A percentile compares a stretch with the other conserved stretches of the same genome.
These are phyloP conservation scores for Lagodon rhomboides DNA, from an alignment of 2,797 vertebrate genomes.

Conservation along the genomic window DNA sequence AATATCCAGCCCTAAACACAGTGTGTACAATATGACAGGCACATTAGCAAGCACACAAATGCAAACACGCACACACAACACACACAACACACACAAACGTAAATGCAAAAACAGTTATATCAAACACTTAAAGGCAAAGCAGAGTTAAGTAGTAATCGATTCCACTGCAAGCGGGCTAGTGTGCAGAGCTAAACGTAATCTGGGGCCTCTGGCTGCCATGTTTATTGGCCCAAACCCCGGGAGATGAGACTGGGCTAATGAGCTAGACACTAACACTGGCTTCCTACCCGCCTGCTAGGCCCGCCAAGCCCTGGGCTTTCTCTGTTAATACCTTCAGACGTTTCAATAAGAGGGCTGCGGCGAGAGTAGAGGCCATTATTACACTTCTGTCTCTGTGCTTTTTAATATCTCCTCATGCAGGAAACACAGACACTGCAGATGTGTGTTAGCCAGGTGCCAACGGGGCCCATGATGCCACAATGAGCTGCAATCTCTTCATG, in stretches of 20 bases:
- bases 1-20: not conserved
- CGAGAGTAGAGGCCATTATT: slow-evolving; percentile 81
- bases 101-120: slow-evolving; percentile 47
- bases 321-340: slow-evolving; percentile 84
- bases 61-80: slow-evolving; percentile 34
- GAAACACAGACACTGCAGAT: slow-evolving; percentile 74
- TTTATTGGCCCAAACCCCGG: slow-evolving; percentile 88
- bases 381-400: slow-evolving; percentile 80
- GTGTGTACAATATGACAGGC: slow-evolving; percentile 6
- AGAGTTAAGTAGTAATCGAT: slow-evolving; percentile 75
- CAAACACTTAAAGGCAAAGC: slow-evolving; percentile 63
- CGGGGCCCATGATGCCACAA: slow-evolving; percentile 57
- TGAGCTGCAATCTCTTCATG: slow-evolving; percentile 63
- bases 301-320: slow-evolving; percentile 84
- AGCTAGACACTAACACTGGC: slow-evolving; percentile 80
- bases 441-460: slow-evolving; percentile 65
- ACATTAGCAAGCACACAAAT: slow-evolving; percentile 35
- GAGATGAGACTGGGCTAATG: slow-evolving; percentile 84
- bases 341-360: slow-evolving; percentile 85
- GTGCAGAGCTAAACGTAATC: slow-evolving; percentile 86
- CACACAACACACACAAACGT: slow-evolving; percentile 23
- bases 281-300: slow-evolving; percentile 63
- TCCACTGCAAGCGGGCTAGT: slow-evolving; percentile 78
- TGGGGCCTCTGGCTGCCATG: slow-evolving; percentile 89
- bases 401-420: slow-evolving; percentile 84